phyloP scores from a whole-genome alignment of 2,888 invertebrate genomes.

The Phorcus lineatus region DNA sequence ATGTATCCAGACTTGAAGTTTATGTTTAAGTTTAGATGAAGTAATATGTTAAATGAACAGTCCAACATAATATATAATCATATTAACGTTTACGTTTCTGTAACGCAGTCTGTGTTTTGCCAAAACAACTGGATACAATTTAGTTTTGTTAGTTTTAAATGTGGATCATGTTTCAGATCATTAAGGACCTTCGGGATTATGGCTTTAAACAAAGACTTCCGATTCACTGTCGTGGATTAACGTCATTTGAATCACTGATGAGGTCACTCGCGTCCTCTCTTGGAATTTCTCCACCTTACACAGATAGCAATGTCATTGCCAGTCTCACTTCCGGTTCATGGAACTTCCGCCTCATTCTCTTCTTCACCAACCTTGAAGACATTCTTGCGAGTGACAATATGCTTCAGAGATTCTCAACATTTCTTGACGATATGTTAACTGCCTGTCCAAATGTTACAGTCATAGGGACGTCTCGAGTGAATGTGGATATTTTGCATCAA shows the following conservation, averaged over 20 bases:
- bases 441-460: not conserved
- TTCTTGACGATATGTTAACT: not conserved
- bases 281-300: no score
- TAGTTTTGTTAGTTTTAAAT: no score
- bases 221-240: not conserved
- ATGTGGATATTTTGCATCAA: not conserved
- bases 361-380: not conserved
- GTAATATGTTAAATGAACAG: not conserved
- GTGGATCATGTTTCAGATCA: no score
- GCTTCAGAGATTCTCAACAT: not conserved
- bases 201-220: not conserved
- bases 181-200: no score
- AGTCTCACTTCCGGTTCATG: no score
- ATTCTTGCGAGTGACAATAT: not conserved
- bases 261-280: no score
- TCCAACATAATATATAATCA: not conserved
- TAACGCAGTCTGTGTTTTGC: no score
- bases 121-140: no score
- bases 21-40: no score
- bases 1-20: no score
- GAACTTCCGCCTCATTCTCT: not conserved
- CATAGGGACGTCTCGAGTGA: not conserved
- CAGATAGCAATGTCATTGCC: no score
- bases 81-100: not conserved
- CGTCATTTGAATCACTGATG: no score